Evolutionary conservation across 2,888 invertebrate species (phyloP), one percentile per base, ranked within the genome.

Genomic region (Ophion ellenae): DNA sequence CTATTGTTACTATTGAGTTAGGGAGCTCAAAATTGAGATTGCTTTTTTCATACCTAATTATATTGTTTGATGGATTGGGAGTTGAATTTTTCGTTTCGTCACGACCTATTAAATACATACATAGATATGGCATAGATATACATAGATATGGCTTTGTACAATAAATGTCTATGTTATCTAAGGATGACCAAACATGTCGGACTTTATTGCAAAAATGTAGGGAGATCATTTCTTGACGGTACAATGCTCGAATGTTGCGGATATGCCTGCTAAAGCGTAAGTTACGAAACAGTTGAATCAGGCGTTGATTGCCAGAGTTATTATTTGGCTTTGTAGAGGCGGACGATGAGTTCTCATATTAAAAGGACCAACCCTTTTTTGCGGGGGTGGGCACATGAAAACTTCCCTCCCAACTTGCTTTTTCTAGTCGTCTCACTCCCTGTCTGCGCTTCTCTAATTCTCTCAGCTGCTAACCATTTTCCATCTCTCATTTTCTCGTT

Each of bases 381-480:
- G 76, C 57, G 24, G 74, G 77, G 71, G 61, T 53, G 73, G 81
- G 75, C 36, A 81, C 70, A 76, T 73, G 77, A 81, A 53, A 88
- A 85, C 81, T 77, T 86, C 87, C 86, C 84, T 87, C 85, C 85
- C 81, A 83, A 28, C 47, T 64, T 64, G 45, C 10, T 75, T 75
- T 75, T 75, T 40, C 75, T 75, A 78, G 84, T 86, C 85, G 45
- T 59, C 66, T 87, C 83, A 47, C 40, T 81, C 63, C 80, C 83
- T 70, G 75, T 73, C 79, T 53, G 84, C 70, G 67, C 69, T 83
- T 79, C 81, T 69, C 81, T 82, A 73, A 66, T 83, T 67, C 84
- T 74, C 81, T 47, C 70, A 64, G 86, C 73, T 83, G 63, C 87
- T 86, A 87, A 87, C 89, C 84, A 81, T 85, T 87, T 82, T 75